phyloP scores from a whole-genome alignment of 2,888 invertebrate species.

The Lordiphosa andalusiaca region DNA sequence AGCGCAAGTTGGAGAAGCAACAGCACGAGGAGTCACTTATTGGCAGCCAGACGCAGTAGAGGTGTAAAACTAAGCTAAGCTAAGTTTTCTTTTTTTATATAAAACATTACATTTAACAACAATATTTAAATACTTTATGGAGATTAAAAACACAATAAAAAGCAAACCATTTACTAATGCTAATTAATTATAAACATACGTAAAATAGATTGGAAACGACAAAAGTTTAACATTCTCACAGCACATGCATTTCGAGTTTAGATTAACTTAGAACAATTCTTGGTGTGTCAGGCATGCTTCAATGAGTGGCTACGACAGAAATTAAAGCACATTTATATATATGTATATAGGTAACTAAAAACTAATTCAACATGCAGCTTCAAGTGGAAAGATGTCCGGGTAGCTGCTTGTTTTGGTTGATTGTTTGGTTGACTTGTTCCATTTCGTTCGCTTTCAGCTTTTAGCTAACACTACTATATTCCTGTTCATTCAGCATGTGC shows the following conservation, averaged over 20 bases:
- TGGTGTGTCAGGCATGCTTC: constrained; percentile 1
- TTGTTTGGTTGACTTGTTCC: constrained; percentile 21
- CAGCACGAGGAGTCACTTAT: constrained; percentile 79
- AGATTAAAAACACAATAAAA: constrained; percentile 21
- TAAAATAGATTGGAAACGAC: neutral
- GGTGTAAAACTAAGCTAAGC: constrained; percentile 16
- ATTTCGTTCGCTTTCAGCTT: constrained; percentile 38
- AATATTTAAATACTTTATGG: constrained; percentile 23
- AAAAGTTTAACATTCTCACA: constrained; percentile 31
- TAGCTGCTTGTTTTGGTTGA: constrained; percentile 29
- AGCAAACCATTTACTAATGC: constrained; percentile 17
- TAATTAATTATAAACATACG: constrained; percentile 26
- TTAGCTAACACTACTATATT: constrained; percentile 76
- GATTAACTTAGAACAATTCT: neutral
- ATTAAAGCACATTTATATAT: constrained; percentile 39
- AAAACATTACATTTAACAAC: constrained; percentile 20
- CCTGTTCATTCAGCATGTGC: constrained; percentile 83
- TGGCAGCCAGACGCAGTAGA: constrained; percentile 50
- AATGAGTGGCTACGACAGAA: constrained; percentile 25
- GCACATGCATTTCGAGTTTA: constrained; percentile 6
- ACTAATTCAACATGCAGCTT: constrained; percentile 52
- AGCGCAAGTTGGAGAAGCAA: constrained; percentile 77
- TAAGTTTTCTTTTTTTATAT: constrained; percentile 5
- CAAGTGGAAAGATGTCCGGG: constrained; percentile 18
- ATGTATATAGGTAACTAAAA: constrained; percentile 39